A percentile compares a stretch with the other conserved stretches of the same genome.
phyloP scores from a whole-genome alignment of 2,888 invertebrate genomes.

The Aquatica leii region DNA sequence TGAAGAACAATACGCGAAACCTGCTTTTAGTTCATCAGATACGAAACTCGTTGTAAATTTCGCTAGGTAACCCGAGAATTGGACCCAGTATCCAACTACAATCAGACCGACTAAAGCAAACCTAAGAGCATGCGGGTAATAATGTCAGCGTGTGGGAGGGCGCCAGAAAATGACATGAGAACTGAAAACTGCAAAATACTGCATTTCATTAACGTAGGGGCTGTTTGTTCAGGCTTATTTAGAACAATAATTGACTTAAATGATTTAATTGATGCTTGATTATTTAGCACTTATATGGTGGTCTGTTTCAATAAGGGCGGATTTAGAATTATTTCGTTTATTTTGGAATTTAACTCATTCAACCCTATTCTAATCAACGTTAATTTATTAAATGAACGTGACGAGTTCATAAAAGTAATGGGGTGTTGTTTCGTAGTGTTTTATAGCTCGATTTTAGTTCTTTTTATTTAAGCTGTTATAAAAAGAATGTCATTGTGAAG shows the following conservation, averaged over 20 bases:
- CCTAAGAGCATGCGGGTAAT: conserved; percentile 45
- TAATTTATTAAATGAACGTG: neutral
- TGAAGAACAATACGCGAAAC: conserved; percentile 36
- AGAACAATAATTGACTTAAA: conserved; percentile 38
- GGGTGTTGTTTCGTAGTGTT: neutral
- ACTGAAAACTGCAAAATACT: conserved; percentile 43
- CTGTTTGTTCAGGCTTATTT: conserved; percentile 44
- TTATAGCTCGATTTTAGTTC: neutral
- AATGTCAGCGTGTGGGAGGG: conserved; percentile 47
- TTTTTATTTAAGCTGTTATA: too few species aligned
- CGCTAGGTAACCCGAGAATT: conserved; percentile 46
- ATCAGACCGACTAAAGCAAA: conserved; percentile 49
- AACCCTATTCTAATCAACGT: neutral
- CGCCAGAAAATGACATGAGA: conserved; percentile 41
- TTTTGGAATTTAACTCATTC: conserved; percentile 17
- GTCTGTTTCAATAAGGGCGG: conserved; percentile 26
- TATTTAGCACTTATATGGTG: conserved; percentile 42
- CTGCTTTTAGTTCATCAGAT: conserved; percentile 35
- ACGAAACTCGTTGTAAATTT: conserved; percentile 35
- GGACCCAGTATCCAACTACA: conserved; percentile 52
- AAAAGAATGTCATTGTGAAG: conserved; percentile 4
- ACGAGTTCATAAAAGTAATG: too few species aligned
- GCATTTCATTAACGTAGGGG: conserved; percentile 41
- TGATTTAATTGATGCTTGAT: conserved; percentile 28
- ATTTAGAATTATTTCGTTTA: conserved; percentile 18